Conservation (phyloP, 2,113 vertebrate species). For the Nesospiza acunhae region DNA sequence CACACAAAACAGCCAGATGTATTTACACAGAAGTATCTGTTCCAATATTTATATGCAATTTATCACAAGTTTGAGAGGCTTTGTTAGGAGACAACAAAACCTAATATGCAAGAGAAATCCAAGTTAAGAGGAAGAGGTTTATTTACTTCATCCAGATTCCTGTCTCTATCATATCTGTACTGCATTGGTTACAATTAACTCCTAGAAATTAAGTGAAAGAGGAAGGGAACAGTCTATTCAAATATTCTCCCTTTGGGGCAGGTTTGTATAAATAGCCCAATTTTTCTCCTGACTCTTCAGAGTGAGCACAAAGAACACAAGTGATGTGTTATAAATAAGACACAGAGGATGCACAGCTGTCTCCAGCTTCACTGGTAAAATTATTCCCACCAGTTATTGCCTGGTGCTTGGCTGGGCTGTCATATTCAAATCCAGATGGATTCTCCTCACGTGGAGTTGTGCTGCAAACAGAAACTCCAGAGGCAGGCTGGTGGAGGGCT, state of each 20-base stretch:
- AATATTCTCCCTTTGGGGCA: neutral
- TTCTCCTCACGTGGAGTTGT: neutral
- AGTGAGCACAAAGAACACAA: neutral
- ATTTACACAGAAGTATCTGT: neutral
- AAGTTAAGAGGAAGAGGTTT: neutral
- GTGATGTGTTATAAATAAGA: neutral
- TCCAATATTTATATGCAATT: neutral
- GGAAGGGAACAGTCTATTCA: neutral
- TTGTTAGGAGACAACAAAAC: neutral
- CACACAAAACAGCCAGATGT: neutral
- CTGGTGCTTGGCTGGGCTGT: neutral
- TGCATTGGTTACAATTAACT: neutral
- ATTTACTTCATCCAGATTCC: neutral
- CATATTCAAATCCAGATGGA: neutral
- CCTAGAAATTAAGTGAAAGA: neutral
- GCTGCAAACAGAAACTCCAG: neutral
- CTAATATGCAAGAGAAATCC: neutral
- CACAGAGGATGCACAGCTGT: neutral
- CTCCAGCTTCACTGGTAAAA: neutral
- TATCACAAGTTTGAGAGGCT: neutral
- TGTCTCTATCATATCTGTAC: neutral
- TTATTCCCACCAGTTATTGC: neutral
- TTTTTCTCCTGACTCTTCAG: neutral
- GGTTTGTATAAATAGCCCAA: neutral
- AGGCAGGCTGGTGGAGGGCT: neutral